Percentiles rank a stretch among this genome's conserved stretches.
Evolutionary conservation across 2,797 vertebrate species (phyloP).

Genomic region (Hoplostethus atlanticus): DNA sequence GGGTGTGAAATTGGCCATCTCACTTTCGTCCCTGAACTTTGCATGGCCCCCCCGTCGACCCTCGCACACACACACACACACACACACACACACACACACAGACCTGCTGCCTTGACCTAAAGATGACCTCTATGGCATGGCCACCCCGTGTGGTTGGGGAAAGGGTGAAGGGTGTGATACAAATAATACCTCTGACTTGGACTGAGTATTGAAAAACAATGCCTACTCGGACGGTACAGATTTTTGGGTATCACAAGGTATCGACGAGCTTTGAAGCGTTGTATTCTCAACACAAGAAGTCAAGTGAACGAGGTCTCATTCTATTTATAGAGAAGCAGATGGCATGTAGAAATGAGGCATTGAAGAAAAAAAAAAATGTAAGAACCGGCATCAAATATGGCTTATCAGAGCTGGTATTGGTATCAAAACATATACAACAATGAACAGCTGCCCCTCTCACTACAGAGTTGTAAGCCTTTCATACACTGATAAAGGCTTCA

Average conservation of each 20-base stretch:
- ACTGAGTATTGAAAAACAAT: constrained; percentile 18
- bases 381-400: constrained; percentile 2
- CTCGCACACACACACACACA: background rate
- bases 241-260: background rate
- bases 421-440: constrained; percentile 29
- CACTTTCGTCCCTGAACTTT: constrained; percentile 78
- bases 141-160: constrained; percentile 42
- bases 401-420: constrained; percentile 1
- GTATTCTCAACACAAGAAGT: background rate
- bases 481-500: constrained; percentile 20
- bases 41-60: constrained; percentile 16
- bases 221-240: background rate
- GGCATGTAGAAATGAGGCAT: background rate
- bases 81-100: background rate
- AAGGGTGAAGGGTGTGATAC: constrained; percentile 27
- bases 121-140: constrained; percentile 69
- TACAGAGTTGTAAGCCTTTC: constrained; percentile 33
- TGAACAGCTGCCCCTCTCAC: constrained; percentile 11
- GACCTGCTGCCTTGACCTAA: constrained; percentile 50
- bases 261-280: background rate
- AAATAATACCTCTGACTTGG: constrained; percentile 39
- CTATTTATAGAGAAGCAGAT: background rate
- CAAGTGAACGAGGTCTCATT: background rate
- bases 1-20: constrained; percentile 78
- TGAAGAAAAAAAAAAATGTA: constrained; percentile 1